Percentiles rank a stretch among this genome's conserved stretches.
phyloP scores from a whole-genome alignment of 2,888 invertebrate genomes.

The Polydrusus tereticollis region DNA sequence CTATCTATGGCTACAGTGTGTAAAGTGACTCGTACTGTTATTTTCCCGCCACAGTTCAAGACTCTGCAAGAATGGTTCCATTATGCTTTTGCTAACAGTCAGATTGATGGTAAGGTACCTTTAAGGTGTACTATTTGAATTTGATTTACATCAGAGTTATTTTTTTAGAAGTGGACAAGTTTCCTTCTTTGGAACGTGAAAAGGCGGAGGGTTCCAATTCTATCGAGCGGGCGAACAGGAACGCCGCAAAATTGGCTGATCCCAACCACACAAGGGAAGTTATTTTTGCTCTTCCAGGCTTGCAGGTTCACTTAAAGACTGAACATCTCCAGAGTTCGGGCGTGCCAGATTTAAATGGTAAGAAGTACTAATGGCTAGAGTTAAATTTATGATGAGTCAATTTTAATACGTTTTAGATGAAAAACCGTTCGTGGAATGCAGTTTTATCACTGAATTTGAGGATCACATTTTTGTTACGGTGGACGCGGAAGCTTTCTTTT shows the following conservation, averaged over 20 bases:
- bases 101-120: constrained; percentile 84
- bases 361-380: constrained; percentile 44
- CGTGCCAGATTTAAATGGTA: constrained; percentile 78
- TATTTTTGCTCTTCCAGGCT: constrained; percentile 94
- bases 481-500: constrained; percentile 98
- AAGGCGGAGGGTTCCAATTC: constrained; percentile 72
- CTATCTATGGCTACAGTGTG: constrained; percentile 96
- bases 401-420: constrained; percentile 69
- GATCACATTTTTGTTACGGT: constrained; percentile 98
- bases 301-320: constrained; percentile 93
- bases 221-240: constrained; percentile 69
- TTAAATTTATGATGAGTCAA: not conserved
- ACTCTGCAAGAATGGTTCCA: constrained; percentile 96
- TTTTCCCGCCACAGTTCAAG: constrained; percentile 96
- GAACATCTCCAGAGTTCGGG: constrained; percentile 86
- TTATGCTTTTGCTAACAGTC: constrained; percentile 94
- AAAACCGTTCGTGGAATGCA: constrained; percentile 93
- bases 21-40: constrained; percentile 89
- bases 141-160: not conserved
- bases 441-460: constrained; percentile 98
- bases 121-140: not conserved
- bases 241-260: constrained; percentile 75
- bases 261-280: constrained; percentile 91
- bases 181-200: constrained; percentile 89
- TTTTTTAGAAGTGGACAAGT: constrained; percentile 84